Base-by-base conservation (phyloP, 2,888 invertebrate species). In the Lycocerus yunnanus region DNA sequence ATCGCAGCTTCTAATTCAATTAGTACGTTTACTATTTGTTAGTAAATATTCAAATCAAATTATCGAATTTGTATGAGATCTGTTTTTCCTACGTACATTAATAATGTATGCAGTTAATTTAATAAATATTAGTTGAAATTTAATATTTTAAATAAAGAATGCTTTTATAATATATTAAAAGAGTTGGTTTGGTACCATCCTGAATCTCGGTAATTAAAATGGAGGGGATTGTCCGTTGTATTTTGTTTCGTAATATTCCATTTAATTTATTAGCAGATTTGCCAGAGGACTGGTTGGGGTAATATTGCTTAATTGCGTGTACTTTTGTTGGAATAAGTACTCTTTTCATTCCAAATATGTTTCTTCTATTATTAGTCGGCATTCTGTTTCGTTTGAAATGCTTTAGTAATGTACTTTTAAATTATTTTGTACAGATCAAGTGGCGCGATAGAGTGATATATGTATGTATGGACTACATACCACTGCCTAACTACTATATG, bases 361-460 rank as follows among this genome's bases (percentile, higher is more conserved):
- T 67, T 75, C 60, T 69, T 70, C 69, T 20, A 69, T 73, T 73
- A 72, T 75, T 75, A 75, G 75, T 75, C 67, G 75, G 72, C 58
- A 61, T 63, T 68, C 73, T 71, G 69, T 77, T 78, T 76, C 78
- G 77, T 78, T 78, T 78, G 78, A 75, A 75, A 80, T 78, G 78
- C 79, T 80, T 79, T 78, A 77, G 78, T 78, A 76, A 79, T 78
- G 76, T 71, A 72, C 72, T 69, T 69, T 72, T 79, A 77, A 80
- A 80, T 79, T 72, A 77, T 74, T 75, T 72, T 63, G 68, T 71
- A 63, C 69, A 77, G 77, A 79, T 79, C 76, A 76, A 74, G 68
- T 73, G 73, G 68, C n/a, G 20, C 68, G 73, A 73, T 74, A 74
- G 69, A 72, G 74, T 66, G 78, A 77, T 79, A 77, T 79, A 71